A percentile compares a stretch with the other conserved stretches of the same genome.
phyloP scores from a whole-genome alignment of 37 sponge, comb jelly and placozoan genomes.

The Ephydatia muelleri region DNA sequence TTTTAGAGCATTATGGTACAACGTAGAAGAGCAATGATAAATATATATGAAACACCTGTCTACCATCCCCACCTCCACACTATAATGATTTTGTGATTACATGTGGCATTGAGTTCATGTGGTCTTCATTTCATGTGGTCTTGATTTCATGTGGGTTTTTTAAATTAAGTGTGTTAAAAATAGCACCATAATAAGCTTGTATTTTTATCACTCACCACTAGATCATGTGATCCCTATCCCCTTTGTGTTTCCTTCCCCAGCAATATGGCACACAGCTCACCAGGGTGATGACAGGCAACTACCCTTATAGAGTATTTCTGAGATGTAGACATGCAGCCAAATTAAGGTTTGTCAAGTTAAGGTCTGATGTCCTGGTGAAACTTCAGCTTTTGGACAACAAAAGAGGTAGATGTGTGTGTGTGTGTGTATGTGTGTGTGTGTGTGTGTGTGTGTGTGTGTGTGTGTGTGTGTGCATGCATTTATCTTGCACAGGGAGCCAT shows the following conservation, averaged over 20 bases:
- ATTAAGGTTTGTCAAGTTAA: constrained; percentile 66
- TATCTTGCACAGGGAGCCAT: not conserved
- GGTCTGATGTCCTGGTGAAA: constrained; percentile 82
- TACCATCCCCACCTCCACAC: no score
- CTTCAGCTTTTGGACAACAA: constrained; percentile 89
- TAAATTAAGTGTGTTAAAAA: not conserved
- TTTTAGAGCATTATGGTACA: no score
- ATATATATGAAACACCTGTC: no score
- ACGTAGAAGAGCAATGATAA: no score
- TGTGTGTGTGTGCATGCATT: not conserved
- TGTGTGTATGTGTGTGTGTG: constrained; percentile 3
- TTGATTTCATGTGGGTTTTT: not conserved
- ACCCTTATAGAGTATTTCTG: constrained; percentile 83
- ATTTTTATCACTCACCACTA: not conserved
- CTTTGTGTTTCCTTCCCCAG: constrained; percentile 28
- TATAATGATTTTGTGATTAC: not conserved
- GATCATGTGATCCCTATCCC: not conserved
- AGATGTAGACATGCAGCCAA: constrained; percentile 82
- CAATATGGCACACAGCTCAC: constrained; percentile 75
- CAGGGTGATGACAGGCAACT: constrained; percentile 84
- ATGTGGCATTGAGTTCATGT: not conserved
- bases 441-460: not conserved
- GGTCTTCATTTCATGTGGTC: not conserved
- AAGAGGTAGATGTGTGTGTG: constrained; percentile 59
- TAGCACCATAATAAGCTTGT: not conserved